These are phyloP conservation scores for Drosophila serrata DNA, from an alignment of 1,140 invertebrate genomes.

Conservation along the genomic window DNA sequence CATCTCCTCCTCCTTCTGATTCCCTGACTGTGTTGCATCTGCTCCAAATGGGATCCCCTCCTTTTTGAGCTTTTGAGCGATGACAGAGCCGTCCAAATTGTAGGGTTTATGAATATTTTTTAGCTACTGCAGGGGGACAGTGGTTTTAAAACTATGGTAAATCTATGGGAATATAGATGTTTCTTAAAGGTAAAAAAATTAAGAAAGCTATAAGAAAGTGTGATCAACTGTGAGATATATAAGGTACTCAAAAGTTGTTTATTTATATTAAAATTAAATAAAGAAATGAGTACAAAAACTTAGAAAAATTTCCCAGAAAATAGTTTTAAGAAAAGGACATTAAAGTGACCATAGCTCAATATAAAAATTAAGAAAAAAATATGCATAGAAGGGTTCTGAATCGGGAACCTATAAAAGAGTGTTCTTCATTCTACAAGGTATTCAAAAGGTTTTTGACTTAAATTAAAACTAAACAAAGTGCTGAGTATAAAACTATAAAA, in stretches of 20 bases:
- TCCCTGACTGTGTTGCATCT: slow-evolving; percentile 17
- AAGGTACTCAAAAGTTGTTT: no score
- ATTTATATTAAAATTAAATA: neutral
- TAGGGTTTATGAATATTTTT: slow-evolving; percentile 63
- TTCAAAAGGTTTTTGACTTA: no score
- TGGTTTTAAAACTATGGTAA: neutral
- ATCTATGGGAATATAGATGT: neutral
- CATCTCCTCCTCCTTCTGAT: no score
- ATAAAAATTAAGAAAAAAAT: neutral
- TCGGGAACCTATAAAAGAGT: no score
- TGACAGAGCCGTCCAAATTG: slow-evolving; percentile 67
- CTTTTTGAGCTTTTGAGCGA: slow-evolving; percentile 1
- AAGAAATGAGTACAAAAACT: neutral
- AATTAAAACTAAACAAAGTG: neutral
- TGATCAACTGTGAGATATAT: no score
- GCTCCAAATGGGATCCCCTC: slow-evolving; percentile 9
- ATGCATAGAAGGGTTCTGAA: neutral
- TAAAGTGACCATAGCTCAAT: neutral
- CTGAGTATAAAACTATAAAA: neutral
- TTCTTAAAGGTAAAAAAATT: no score
- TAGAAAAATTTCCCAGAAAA: neutral
- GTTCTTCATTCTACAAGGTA: no score
- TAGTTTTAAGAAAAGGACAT: neutral
- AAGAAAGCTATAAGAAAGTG: no score
- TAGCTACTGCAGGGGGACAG: slow-evolving; percentile 43